Base-by-base conservation (phyloP, 2,113 vertebrate genomes). In the Carettochelys insculpta region DNA sequence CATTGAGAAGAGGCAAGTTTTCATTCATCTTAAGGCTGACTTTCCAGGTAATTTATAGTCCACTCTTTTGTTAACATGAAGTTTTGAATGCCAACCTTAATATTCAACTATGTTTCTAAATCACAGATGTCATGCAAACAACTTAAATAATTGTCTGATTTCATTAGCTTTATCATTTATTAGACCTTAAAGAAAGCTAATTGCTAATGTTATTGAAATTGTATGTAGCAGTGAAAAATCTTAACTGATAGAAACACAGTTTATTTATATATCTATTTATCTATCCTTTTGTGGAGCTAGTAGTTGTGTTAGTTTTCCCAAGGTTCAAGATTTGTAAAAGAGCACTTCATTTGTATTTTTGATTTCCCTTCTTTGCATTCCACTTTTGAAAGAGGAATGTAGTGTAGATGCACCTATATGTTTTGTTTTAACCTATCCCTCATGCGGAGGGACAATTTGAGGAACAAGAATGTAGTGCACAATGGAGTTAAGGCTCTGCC, bases 381-480 rank as follows among this genome's bases (percentile, higher is more conserved):
- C n/a, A n/a, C n/a, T n/a, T n/a, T n/a, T n/a, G n/a, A n/a, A n/a
- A n/a, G n/a, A n/a, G n/a, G n/a, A n/a, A n/a, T n/a, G n/a, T n/a
- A n/a, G n/a, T n/a, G n/a, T n/a, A n/a, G n/a, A n/a, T n/a, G n/a
- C n/a, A n/a, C n/a, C n/a, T n/a, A n/a, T n/a, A n/a, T n/a, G n/a
- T n/a, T n/a, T n/a, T n/a, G n/a, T n/a, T n/a, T 54, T 87, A 80
- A 71, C 20, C 11, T 47, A 9, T 13, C 29, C 61, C 77, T 80
- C 38, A 13, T 47, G 22, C 47, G 73, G 73, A 47, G 14, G 27
- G 8, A 6, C 22, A 75, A 7, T 80, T 87, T 87, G 48, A 75
- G 13, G n/a, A 48, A 12, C 0, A 65, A n/a, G 10, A 38, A 68
- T 10, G 0, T 2, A 56, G 71, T 5, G 2, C 22, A 10, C 41